Evolutionary conservation across 2,888 invertebrate species (phyloP).

Genomic region (Deroplatys truncata): DNA sequence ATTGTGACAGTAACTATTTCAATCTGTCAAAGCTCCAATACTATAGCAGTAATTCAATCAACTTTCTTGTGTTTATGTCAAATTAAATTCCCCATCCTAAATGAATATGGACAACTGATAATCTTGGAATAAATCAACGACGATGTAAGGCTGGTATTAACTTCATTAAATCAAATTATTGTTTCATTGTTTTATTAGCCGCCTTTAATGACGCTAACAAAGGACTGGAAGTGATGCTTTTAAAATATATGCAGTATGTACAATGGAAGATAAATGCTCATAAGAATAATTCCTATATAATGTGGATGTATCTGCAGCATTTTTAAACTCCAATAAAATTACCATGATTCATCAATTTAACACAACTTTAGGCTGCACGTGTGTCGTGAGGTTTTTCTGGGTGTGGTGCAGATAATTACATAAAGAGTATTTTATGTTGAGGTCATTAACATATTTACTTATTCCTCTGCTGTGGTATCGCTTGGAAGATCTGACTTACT

Average conservation of each 20-base stretch:
- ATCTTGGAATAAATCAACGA: neutral
- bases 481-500: neutral
- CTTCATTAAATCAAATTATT: neutral
- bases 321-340: neutral
- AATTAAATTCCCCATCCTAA: too few species aligned
- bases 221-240: neutral
- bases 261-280: neutral
- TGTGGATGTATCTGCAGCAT: neutral
- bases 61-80: too few species aligned
- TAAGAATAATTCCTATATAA: neutral
- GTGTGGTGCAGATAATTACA: neutral
- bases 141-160: neutral
- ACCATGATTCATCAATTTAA: neutral
- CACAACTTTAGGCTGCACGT: neutral
- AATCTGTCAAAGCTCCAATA: too few species aligned
- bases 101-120: neutral
- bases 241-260: neutral
- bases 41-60: too few species aligned
- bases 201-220: neutral
- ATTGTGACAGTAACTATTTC: too few species aligned
- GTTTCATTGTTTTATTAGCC: neutral
- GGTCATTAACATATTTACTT: neutral
- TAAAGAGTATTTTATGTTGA: neutral
- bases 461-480: neutral
- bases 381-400: neutral